Evolutionary conservation across 2,113 vertebrate genomes (phyloP).

Genomic region (Cephalopholis sonnerati): DNA sequence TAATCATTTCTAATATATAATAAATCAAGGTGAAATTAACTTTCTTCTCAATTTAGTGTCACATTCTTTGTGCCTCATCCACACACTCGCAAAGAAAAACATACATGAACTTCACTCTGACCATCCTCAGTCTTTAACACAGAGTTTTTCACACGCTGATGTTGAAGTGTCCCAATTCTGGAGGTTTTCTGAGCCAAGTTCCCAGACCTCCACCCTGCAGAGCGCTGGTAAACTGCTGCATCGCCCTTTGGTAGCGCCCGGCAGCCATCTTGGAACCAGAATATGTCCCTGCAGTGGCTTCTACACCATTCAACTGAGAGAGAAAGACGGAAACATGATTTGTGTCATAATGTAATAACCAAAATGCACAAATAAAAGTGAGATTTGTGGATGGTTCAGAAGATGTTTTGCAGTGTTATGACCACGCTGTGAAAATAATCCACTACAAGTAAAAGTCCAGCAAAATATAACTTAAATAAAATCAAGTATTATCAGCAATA

Average conservation of each 20-base stretch:
- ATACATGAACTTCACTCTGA: background rate
- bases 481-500: too few relatives aligned
- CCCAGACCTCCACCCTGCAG: slow-evolving; percentile 67
- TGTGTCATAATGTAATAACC: too few relatives aligned
- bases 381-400: background rate
- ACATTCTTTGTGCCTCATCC: background rate
- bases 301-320: slow-evolving; percentile 42
- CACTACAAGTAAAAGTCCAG: background rate
- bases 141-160: slow-evolving; percentile 8
- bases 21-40: background rate
- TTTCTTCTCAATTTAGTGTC: background rate
- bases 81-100: background rate
- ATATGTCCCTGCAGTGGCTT: background rate
- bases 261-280: slow-evolving; percentile 60
- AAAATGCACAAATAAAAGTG: background rate
- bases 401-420: background rate
- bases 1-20: background rate
- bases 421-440: background rate
- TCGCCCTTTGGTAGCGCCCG: slow-evolving; percentile 58
- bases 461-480: background rate
- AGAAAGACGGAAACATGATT: background rate
- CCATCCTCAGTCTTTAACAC: background rate
- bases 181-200: slow-evolving; percentile 62
- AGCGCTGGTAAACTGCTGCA: slow-evolving; percentile 47
- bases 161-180: background rate